Conservation (phyloP, 2,797 vertebrate genomes). For the Mus minutoides region DNA sequence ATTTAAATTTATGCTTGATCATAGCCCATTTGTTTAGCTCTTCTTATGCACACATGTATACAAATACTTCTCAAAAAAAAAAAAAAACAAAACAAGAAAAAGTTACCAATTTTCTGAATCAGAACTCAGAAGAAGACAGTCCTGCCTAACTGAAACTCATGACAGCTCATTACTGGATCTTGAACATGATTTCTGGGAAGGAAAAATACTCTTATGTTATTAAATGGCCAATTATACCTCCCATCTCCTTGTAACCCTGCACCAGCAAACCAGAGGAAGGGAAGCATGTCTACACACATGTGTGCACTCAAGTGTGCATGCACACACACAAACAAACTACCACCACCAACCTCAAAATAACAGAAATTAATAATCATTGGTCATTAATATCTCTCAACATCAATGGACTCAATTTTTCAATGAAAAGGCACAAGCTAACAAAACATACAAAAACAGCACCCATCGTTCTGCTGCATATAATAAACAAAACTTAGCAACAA, state of each 20-base stretch:
- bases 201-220: not conserved
- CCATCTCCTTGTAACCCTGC: not conserved
- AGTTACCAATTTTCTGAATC: not conserved
- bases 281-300: too few species aligned
- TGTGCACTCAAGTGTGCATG: too few species aligned
- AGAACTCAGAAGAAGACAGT: not conserved
- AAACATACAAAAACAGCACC: too few species aligned
- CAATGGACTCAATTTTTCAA: too few species aligned
- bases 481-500: too few species aligned
- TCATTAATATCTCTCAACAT: too few species aligned
- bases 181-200: not conserved
- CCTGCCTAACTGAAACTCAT: not conserved
- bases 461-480: too few species aligned
- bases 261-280: too few species aligned
- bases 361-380: too few species aligned
- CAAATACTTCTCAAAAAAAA: not conserved
- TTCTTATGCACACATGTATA: not conserved
- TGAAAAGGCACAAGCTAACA: too few species aligned
- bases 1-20: not conserved
- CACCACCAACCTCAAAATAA: too few species aligned
- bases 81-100: not conserved
- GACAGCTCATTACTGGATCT: not conserved
- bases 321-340: too few species aligned
- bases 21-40: not conserved
- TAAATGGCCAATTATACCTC: not conserved